phyloP scores from a whole-genome alignment of 2,888 invertebrate species.

The Dicycla oo region DNA sequence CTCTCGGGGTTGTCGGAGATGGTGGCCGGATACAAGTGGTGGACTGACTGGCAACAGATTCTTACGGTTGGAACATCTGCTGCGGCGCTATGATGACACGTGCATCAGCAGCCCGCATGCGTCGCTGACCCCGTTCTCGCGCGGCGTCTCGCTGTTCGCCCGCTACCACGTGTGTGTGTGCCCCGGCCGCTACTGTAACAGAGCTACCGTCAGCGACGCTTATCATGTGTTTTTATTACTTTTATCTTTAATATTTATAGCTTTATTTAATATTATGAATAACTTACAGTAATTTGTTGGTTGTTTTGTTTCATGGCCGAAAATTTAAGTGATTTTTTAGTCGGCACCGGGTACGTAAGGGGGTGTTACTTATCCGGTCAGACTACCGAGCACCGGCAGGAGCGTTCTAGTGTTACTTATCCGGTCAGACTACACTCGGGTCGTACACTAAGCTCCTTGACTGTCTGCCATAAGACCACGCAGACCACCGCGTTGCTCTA shows the following conservation, averaged over 20 bases:
- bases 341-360: neutral
- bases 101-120: conserved; percentile 40
- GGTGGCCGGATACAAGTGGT: rapidly evolving
- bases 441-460: no score
- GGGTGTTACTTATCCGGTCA: neutral
- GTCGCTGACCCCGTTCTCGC: conserved; percentile 20
- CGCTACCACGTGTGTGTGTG: conserved; percentile 45
- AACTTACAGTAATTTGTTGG: neutral
- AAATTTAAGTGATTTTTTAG: neutral
- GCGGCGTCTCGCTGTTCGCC: conserved; percentile 28
- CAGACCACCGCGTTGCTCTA: no score
- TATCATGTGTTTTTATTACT: conserved; percentile 3
- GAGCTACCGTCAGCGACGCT: neutral
- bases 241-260: neutral
- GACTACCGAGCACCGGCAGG: neutral
- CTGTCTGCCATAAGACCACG: no score
- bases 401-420: neutral
- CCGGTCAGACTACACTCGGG: no score
- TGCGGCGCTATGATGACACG: neutral
- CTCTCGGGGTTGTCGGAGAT: conserved; percentile 28
- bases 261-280: neutral
- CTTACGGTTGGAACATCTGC: conserved; percentile 14
- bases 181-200: conserved; percentile 23
- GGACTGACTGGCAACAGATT: neutral
- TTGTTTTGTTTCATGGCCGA: neutral